Evolutionary conservation across 2,113 vertebrate genomes (phyloP), one percentile per base, ranked within the genome.

Genomic region (Ptyas mucosa): DNA sequence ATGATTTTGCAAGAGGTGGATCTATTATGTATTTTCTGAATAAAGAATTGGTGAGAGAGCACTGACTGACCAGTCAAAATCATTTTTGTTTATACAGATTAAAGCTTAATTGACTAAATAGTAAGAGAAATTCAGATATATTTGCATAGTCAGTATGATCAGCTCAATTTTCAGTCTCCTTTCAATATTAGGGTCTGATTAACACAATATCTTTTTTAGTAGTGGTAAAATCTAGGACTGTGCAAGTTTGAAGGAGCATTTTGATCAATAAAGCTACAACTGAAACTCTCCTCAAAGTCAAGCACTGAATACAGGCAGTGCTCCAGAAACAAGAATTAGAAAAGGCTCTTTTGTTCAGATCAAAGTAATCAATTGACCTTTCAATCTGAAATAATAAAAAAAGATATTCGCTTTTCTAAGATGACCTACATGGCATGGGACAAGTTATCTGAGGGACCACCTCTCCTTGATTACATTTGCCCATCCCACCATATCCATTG

Each of bases 111-210:
- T 61, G 26, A 1, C 18, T 49, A 29, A 91, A 51, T 23, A n/a
- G 3, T 26, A 11, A 34, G 10, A 91, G 3, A 61, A 52, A 64
- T 20, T 2, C 58, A 29, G 15, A 5, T 34, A n/a, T 18, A 23
- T 29, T 61, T 58, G 24, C 8, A 91, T 29, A 85, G 20, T 26
- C 39, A 51, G 3, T 52, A 51, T 39, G 15, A 39, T 24, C 46
- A 88, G 46, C 54, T 49, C 85, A 34, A 12, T 53, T 8, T 24
- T 21, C n/a, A 26, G 90, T 5, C 0, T 5, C 15, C 0, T 0
- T 24, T 46, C 0, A 0, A 0, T 3, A 89, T 20, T 69, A 52
- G 53, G 55, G n/a, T 23, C 39, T 55, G 34, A 81, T 43, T 39
- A 81, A 21, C 15, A 20, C 75, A 81, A 81, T 39, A 20, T 81